Percentiles rank a stretch among this genome's conserved stretches.
Conservation (phyloP, 2,888 invertebrate genomes). For the Drosophila longiperda region DNA sequence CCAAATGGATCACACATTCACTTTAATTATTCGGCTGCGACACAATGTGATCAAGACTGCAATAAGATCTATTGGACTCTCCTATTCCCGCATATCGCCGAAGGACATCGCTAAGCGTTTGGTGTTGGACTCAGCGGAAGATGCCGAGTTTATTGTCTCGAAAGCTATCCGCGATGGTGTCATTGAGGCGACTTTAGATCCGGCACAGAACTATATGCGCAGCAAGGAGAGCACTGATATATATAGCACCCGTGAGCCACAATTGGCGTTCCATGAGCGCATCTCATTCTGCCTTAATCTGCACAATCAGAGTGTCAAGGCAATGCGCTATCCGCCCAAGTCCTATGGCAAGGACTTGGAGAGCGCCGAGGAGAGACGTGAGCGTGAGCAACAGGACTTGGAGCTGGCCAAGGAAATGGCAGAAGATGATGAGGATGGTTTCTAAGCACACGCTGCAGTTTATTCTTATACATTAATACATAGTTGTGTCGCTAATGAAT, state of each 20-base stretch:
- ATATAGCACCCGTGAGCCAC: conserved; percentile 98
- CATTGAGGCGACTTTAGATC: conserved; percentile 98
- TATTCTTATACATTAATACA: conserved; percentile 26
- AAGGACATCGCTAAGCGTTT: conserved; percentile 97
- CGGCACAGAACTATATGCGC: conserved; percentile 97
- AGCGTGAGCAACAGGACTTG: conserved; percentile 98
- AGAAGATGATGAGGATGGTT: conserved; percentile 98
- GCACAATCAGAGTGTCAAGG: conserved; percentile 99
- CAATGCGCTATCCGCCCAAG: conserved; percentile 99
- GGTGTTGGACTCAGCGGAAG: conserved; percentile 96
- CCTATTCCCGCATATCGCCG: conserved; percentile 98
- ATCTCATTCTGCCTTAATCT: conserved; percentile 98
- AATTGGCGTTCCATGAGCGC: conserved; percentile 97
- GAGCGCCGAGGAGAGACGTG: conserved; percentile 97
- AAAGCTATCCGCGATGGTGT: conserved; percentile 99
- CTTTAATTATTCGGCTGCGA: conserved; percentile 96
- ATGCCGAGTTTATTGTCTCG: conserved; percentile 99
- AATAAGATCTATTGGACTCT: conserved; percentile 96
- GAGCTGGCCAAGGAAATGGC: conserved; percentile 99
- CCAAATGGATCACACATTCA: conserved; percentile 97
- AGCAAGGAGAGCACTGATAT: conserved; percentile 98
- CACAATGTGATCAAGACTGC: conserved; percentile 99
- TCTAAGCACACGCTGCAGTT: conserved; percentile 82
- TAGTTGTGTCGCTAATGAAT: conserved; percentile 45
- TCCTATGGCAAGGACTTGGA: conserved; percentile 99